Conservation (phyloP, 2,888 invertebrate species). For the Zelleria hepariella region DNA sequence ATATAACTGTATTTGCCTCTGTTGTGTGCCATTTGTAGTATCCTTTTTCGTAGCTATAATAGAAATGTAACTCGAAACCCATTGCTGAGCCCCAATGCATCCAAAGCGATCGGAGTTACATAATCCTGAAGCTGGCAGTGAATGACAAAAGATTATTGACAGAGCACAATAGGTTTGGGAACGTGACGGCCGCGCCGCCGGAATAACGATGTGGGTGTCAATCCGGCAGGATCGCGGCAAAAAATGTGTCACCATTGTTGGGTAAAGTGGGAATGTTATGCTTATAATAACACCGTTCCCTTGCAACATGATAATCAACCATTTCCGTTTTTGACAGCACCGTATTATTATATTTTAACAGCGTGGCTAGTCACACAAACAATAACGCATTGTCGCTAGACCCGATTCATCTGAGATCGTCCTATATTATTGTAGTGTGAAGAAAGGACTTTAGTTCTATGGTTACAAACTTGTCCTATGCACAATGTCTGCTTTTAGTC, state of each 20-base stretch:
- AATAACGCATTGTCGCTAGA: no score
- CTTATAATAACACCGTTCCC: background rate
- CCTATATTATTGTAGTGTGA: no score
- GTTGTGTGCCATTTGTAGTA: no score
- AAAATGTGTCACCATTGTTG: background rate
- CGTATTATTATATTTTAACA: no score
- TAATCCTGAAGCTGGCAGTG: background rate
- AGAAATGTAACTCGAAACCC: no score
- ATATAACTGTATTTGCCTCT: no score
- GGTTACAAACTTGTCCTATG: no score
- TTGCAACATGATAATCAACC: background rate
- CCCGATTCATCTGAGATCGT: no score
- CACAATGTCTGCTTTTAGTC: no score
- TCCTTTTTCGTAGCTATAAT: no score
- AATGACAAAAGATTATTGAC: background rate
- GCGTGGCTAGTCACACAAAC: no score
- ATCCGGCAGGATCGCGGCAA: background rate
- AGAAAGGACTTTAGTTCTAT: no score
- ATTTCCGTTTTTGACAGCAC: background rate
- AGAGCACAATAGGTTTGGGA: background rate
- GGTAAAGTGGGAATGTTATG: background rate
- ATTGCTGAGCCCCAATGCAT: background rate
- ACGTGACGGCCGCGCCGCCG: background rate
- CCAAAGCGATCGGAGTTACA: background rate
- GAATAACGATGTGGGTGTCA: background rate